Percentiles rank a stretch among this genome's conserved stretches.
Evolutionary conservation across 1,140 invertebrate genomes (phyloP).

Genomic region (Drosophila lini): DNA sequence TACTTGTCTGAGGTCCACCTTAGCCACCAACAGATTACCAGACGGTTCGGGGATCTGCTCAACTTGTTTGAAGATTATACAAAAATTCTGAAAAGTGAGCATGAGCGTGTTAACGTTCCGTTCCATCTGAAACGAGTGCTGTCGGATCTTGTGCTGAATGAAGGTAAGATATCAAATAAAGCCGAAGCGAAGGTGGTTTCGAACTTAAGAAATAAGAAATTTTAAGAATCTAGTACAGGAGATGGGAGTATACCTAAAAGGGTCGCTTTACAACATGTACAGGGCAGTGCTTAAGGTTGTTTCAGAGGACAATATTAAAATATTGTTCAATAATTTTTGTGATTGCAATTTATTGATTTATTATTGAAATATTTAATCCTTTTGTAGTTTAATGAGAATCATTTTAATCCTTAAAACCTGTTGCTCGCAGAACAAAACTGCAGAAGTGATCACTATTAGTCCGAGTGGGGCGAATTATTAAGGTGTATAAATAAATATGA

Average conservation of each 20-base stretch:
- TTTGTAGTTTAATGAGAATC: neutral
- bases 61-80: constrained; percentile 59
- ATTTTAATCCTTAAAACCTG: neutral
- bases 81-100: constrained; percentile 34
- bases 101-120: constrained; percentile 5
- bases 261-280: neutral
- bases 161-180: constrained; percentile 16
- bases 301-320: neutral
- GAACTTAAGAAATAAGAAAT: too few species aligned
- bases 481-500: too few species aligned
- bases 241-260: neutral
- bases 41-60: constrained; percentile 59
- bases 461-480: neutral
- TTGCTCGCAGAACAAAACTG: neutral
- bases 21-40: constrained; percentile 55
- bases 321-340: neutral
- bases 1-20: constrained; percentile 55
- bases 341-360: neutral
- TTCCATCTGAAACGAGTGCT: constrained; percentile 31
- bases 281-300: too few species aligned
- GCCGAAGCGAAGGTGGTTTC: too few species aligned
- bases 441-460: too few species aligned
- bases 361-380: neutral
- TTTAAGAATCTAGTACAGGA: neutral
- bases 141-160: constrained; percentile 24